Conservation (phyloP, 2,888 invertebrate genomes). For the Himalopsyche japonica region DNA sequence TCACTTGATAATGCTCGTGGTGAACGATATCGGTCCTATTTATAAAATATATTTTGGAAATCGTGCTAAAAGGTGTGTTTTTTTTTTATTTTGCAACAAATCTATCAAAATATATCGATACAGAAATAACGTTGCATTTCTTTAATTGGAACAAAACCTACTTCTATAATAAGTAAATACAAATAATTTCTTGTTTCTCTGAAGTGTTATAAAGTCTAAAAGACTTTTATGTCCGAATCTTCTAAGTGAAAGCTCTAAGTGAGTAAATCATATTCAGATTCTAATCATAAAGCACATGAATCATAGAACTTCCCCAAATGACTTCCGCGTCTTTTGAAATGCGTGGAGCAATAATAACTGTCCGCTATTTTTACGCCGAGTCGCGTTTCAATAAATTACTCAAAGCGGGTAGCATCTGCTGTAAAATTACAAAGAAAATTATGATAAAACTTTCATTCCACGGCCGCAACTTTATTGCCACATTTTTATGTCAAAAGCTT, state of each 20-base stretch:
- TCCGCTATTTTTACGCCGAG: background rate
- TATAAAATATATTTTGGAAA: too few species aligned
- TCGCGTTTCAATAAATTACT: slow-evolving; percentile 9
- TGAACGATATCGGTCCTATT: too few species aligned
- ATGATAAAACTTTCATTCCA: slow-evolving; percentile 13
- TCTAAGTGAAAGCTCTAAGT: background rate
- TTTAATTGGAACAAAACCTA: too few species aligned
- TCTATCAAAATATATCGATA: too few species aligned
- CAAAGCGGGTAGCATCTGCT: slow-evolving; percentile 11
- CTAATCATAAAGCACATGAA: background rate
- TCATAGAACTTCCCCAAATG: background rate
- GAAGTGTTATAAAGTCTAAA: too few species aligned
- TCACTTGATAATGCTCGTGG: too few species aligned
- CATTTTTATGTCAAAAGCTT: background rate
- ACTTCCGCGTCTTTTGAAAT: background rate
- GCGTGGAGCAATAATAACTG: background rate
- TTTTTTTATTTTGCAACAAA: too few species aligned
- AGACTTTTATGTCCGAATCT: too few species aligned
- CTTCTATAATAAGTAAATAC: too few species aligned
- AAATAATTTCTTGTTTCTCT: too few species aligned
- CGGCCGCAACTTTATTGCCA: background rate
- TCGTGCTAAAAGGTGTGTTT: too few species aligned
- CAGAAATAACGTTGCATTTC: too few species aligned
- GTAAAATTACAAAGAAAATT: slow-evolving; percentile 23
- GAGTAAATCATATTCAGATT: background rate